Base-by-base conservation (phyloP, 2,797 vertebrate genomes). In the Sebastes nivosus region DNA sequence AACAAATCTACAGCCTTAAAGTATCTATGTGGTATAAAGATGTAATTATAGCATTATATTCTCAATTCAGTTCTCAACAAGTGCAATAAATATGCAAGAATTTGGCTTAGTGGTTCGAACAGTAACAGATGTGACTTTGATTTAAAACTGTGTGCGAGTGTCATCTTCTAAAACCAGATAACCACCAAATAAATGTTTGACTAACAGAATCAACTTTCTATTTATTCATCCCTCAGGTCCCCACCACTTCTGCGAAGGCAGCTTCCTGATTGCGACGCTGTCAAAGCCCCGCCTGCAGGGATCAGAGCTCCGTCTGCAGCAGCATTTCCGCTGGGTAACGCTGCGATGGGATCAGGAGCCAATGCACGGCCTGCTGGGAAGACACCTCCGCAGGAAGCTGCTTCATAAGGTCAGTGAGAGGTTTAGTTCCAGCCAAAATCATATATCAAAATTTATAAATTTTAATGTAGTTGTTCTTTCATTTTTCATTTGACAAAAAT, bases 261-360 rank as follows among this genome's bases (percentile, higher is more conserved):
- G 96, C 93, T 99, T 97, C 92, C 88, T 99, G 88, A 94, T 99
- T 86, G 97, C 96, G 22, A 97, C 98, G 0, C 85, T 99, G 0
- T 95, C 97, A 0, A 98, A 97, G 92, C 95, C 97, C 72, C 95
- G 96, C 58, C 97, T 99, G 9, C 97, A 97, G 82, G 97, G 98
- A 63, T 91, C 97, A 0, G 98, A 99, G 91, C 91, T 99, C 81
- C 93, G 97, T 84, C 96, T 98, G 63, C 98, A 99, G 92, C 98
- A 98, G 86, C 97, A 99, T 83, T 99, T 99, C 94, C 97, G 97
- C 80, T 99, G 98, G 98, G 97, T 98, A 52, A 97, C 97, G 6
- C 96, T 99, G 36, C 94, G 97, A 67, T 99, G 98, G 97, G 97
- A 99, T 72, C 94, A 96, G 7, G 98, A 99, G 81, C 98, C 98